Evolutionary conservation across 2,797 vertebrate genomes (phyloP), one percentile per base, ranked within the genome.

Genomic region (Notoglanidium macrostoma): DNA sequence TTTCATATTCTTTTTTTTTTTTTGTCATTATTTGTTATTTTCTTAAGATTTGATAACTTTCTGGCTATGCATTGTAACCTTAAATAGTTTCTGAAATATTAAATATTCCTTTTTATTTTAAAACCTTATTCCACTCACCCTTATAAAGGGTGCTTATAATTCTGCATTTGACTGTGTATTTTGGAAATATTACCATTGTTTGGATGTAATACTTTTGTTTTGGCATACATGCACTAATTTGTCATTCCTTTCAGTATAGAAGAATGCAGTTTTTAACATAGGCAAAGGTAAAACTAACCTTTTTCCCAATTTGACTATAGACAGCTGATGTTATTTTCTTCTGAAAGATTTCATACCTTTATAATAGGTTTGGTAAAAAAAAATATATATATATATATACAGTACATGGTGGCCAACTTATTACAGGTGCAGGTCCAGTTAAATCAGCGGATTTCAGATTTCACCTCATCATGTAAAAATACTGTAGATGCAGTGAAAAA

Each of bases 381-480:
- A n/a, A n/a, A n/a, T n/a, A n/a, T n/a, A n/a, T n/a, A n/a, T n/a
- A n/a, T n/a, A n/a, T n/a, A n/a, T n/a, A n/a, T n/a, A n/a, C n/a
- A n/a, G n/a, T n/a, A n/a, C n/a, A n/a, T n/a, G 26, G 10, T 61
- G 59, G 59, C 21, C 59, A 26, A 23, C 7, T 61, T 61, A 61
- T 61, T 61, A 8, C 26, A 26, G 8, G 59, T 63, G 61, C 61
- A 65, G n/a, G n/a, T n/a, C n/a, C 95, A 94, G 95, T 95, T 95
- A 92, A 94, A 94, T 95, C 94, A 94, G 93, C 89, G 93, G 0
- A 68, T 68, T 68, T 68, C 32, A 73, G 44, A 49, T 40, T 74
- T 49, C 74, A 54, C n/a, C 15, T 77, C 74, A 77, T 77, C 51
- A 55, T 57, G 29, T 55, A 35, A 55, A 40, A 59, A 59, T 26